phyloP scores from a whole-genome alignment of 2,113 vertebrate genomes.

The Naja naja region DNA sequence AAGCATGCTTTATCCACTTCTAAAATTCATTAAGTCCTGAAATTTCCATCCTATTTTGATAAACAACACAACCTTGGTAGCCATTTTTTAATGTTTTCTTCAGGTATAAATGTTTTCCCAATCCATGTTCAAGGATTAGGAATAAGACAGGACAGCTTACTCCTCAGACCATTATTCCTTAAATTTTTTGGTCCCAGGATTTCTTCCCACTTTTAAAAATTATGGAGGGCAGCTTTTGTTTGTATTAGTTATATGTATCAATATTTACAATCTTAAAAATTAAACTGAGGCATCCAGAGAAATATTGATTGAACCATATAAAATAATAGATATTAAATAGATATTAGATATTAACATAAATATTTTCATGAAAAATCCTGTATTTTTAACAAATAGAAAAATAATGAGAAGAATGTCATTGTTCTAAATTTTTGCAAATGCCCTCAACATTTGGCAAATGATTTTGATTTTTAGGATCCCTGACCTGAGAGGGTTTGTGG shows the following conservation, averaged over 20 bases:
- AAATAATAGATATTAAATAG: background rate
- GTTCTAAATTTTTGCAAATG: background rate
- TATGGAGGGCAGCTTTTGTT: background rate
- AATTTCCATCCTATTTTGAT: background rate
- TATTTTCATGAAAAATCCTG: background rate
- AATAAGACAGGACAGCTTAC: background rate
- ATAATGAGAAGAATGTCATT: background rate
- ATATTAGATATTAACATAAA: background rate
- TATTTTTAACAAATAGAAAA: background rate
- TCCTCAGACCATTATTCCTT: background rate
- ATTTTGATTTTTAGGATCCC: background rate
- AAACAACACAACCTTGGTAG: background rate
- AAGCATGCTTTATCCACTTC: background rate
- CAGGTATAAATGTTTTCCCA: background rate
- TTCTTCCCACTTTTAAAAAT: background rate
- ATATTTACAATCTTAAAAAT: background rate
- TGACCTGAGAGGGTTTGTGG: background rate
- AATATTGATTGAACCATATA: background rate
- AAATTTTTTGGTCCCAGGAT: background rate
- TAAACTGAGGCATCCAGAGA: background rate
- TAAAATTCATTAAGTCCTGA: background rate
- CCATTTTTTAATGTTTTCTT: background rate
- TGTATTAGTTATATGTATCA: background rate
- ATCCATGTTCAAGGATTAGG: background rate
- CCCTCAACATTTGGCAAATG: background rate